phyloP scores from a whole-genome alignment of 2,113 vertebrate species.

The Eleginops maclovinus region DNA sequence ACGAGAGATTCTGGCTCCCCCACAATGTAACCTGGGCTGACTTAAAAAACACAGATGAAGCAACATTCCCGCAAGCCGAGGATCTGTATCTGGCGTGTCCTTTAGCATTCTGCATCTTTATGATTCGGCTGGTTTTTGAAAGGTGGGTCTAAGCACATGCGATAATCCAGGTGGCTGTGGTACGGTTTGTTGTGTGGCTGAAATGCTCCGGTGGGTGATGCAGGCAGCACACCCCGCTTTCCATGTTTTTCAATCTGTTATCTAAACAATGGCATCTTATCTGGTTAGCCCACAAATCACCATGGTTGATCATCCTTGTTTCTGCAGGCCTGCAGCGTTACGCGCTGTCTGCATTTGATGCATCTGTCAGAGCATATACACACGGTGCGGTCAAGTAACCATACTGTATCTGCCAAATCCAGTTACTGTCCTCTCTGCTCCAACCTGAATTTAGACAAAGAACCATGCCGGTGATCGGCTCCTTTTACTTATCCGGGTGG shows the following conservation, averaged over 20 bases:
- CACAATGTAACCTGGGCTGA: conserved; percentile 97
- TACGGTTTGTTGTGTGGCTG: conserved; percentile 21
- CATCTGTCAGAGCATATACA: conserved; percentile 39
- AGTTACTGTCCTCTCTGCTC: conserved; percentile 5
- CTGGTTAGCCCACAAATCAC: conserved; percentile 62
- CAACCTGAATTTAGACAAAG: neutral
- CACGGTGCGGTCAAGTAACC: conserved; percentile 44
- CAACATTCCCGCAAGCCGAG: conserved; percentile 97
- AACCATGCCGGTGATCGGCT: neutral
- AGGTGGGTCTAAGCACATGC: conserved; percentile 86
- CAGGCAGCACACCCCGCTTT: conserved; percentile 27
- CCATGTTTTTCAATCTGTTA: conserved; percentile 30
- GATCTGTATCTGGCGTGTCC: conserved; percentile 96
- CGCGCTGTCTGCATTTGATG: conserved; percentile 48
- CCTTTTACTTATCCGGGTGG: neutral
- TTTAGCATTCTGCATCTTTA: conserved; percentile 96
- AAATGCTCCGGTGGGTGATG: conserved; percentile 21
- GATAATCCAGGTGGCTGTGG: conserved; percentile 30
- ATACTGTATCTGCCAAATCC: conserved; percentile 33
- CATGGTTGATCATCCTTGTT: conserved; percentile 51
- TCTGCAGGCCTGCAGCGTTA: conserved; percentile 71
- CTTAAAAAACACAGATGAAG: conserved; percentile 97
- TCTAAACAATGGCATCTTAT: conserved; percentile 76
- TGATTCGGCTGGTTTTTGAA: conserved; percentile 95
- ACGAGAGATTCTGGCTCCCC: conserved; percentile 96